These are phyloP conservation scores for Paedocypris micromegethes DNA, from an alignment of 2,797 vertebrate species.

Conservation along the genomic window DNA sequence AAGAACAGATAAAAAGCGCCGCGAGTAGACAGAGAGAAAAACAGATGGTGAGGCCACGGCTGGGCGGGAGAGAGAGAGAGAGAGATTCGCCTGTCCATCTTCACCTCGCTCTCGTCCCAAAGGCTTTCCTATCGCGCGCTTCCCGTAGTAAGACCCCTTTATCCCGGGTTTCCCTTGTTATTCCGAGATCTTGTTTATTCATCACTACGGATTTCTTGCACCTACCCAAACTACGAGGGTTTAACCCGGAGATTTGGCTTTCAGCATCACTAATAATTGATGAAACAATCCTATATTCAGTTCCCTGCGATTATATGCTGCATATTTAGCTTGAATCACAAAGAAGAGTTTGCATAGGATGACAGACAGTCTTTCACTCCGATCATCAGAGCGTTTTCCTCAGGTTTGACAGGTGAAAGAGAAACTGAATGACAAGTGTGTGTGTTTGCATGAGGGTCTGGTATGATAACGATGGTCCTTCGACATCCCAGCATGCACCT, in stretches of 20 bases:
- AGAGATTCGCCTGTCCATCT: slow-evolving; percentile 48
- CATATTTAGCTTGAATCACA: background rate
- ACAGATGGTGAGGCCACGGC: slow-evolving; percentile 32
- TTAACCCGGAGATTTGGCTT: too few species aligned
- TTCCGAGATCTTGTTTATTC: slow-evolving; percentile 38
- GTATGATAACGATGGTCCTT: slow-evolving; percentile 60
- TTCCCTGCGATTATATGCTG: slow-evolving; percentile 2
- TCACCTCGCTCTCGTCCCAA: slow-evolving; percentile 20
- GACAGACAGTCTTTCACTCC: slow-evolving; percentile 45
- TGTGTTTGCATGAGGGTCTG: slow-evolving; percentile 68
- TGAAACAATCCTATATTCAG: slow-evolving; percentile 4
- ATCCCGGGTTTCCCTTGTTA: slow-evolving; percentile 30
- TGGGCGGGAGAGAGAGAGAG: slow-evolving; percentile 22
- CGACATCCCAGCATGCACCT: slow-evolving; percentile 29
- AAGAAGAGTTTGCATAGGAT: slow-evolving; percentile 19
- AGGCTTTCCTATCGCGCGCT: slow-evolving; percentile 34
- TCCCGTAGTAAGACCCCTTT: slow-evolving; percentile 33
- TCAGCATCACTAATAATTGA: slow-evolving; percentile 3
- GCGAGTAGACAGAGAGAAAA: slow-evolving; percentile 20
- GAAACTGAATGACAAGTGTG: slow-evolving; percentile 61
- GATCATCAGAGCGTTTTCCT: slow-evolving; percentile 41
- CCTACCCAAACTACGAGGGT: too few species aligned
- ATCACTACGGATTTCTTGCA: background rate
- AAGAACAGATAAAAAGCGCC: slow-evolving; percentile 21
- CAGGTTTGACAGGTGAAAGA: slow-evolving; percentile 63